phyloP scores from a whole-genome alignment of 2,113 vertebrate genomes.

The Aspidoscelis tigris region DNA sequence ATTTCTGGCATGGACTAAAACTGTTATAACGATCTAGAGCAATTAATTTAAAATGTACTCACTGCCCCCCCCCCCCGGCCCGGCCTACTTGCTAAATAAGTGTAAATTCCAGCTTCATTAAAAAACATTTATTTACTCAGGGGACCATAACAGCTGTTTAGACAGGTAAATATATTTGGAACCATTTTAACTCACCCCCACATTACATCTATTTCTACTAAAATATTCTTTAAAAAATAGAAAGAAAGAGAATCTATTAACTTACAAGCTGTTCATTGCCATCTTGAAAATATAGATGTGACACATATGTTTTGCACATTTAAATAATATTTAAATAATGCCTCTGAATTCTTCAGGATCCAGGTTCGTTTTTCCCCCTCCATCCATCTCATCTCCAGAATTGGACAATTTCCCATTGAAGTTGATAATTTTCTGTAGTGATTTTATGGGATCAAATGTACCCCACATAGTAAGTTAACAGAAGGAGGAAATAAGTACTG shows the following conservation, averaged over 20 bases:
- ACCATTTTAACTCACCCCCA: slow-evolving; percentile 44
- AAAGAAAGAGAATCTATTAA: slow-evolving; percentile 56
- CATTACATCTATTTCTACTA: slow-evolving; percentile 63
- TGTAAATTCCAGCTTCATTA: slow-evolving; percentile 56
- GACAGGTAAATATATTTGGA: slow-evolving; percentile 67
- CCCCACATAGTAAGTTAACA: neutral
- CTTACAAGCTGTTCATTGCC: slow-evolving; percentile 46
- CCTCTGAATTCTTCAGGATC: slow-evolving; percentile 32
- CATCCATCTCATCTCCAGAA: neutral
- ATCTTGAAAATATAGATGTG: slow-evolving; percentile 54
- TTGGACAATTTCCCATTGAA: neutral
- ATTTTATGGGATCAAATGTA: neutral
- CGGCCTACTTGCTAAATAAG: slow-evolving; percentile 70
- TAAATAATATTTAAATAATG: slow-evolving; percentile 41
- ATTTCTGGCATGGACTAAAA: slow-evolving; percentile 51
- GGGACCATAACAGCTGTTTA: slow-evolving; percentile 70
- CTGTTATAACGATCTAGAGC: slow-evolving; percentile 47
- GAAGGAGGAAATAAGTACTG: too few species aligned
- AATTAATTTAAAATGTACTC: slow-evolving; percentile 53
- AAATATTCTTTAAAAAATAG: slow-evolving; percentile 61
- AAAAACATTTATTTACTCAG: slow-evolving; percentile 73
- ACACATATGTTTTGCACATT: slow-evolving; percentile 45
- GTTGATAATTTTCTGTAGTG: neutral
- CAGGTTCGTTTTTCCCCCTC: neutral
- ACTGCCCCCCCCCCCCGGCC: slow-evolving; percentile 54